Percentiles rank a stretch among this genome's conserved stretches.
These are phyloP conservation scores for Elgaria multicarinata DNA, from an alignment of 2,113 vertebrate genomes.

Conservation along the genomic window DNA sequence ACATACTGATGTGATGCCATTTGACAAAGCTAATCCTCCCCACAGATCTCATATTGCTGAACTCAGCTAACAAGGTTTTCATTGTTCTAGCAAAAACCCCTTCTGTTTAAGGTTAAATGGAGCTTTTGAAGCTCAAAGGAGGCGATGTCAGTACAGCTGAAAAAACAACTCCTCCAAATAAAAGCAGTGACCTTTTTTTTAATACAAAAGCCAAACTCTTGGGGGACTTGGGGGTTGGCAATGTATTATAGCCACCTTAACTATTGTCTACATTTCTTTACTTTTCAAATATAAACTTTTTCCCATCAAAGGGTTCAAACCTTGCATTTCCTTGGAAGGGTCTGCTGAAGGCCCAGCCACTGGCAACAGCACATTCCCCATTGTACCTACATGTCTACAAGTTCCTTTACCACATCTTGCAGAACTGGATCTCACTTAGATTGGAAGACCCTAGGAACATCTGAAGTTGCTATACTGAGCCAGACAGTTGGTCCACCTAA, in stretches of 20 bases:
- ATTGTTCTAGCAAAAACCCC: background rate
- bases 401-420: background rate
- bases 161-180: constrained; percentile 55
- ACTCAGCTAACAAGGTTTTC: constrained; percentile 38
- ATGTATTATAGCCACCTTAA: constrained; percentile 7
- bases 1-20: constrained; percentile 19
- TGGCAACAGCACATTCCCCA: background rate
- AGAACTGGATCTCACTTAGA: background rate
- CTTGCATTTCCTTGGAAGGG: background rate
- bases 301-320: constrained; percentile 26
- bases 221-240: constrained; percentile 26
- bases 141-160: constrained; percentile 47
- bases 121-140: constrained; percentile 50
- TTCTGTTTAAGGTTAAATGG: constrained; percentile 60
- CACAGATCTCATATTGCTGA: constrained; percentile 51
- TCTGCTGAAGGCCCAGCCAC: background rate
- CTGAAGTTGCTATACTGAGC: background rate
- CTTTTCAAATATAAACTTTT: constrained; percentile 33
- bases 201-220: constrained; percentile 46
- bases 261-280: constrained; percentile 6
- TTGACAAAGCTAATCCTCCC: constrained; percentile 53
- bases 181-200: constrained; percentile 52
- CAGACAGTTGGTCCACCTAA: background rate
- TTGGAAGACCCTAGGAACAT: background rate
- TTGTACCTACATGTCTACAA: background rate